Conservation (phyloP, 2,797 vertebrate species). For the Synanceia verrucosa region DNA sequence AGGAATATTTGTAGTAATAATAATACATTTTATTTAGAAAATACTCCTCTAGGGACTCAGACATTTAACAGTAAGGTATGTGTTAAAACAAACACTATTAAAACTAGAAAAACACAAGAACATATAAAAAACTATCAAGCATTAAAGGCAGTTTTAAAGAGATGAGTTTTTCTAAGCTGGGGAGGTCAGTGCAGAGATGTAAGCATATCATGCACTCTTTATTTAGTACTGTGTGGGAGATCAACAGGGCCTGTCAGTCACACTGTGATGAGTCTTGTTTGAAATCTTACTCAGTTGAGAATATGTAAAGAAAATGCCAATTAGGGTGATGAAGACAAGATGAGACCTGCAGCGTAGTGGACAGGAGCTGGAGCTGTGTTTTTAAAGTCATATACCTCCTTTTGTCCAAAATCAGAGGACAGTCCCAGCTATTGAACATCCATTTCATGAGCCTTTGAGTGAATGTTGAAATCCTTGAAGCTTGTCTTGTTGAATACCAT, state of each 20-base stretch:
- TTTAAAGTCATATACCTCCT: background rate
- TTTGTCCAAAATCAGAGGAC: too few relatives aligned
- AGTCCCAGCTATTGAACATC: background rate
- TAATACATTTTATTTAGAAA: too few relatives aligned
- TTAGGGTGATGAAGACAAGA: slow-evolving; percentile 47
- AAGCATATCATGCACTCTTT: background rate
- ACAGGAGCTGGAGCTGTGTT: background rate
- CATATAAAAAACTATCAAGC: background rate
- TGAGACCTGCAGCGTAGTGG: slow-evolving; percentile 20
- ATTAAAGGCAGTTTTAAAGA: too few relatives aligned
- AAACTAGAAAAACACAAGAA: background rate
- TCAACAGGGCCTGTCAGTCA: background rate
- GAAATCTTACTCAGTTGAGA: slow-evolving; percentile 16
- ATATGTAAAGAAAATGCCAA: slow-evolving; percentile 34
- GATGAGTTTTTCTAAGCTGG: too few relatives aligned
- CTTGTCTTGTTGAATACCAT: background rate
- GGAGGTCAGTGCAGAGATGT: too few relatives aligned
- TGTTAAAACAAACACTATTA: too few relatives aligned
- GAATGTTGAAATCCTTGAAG: background rate
- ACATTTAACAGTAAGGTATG: too few relatives aligned
- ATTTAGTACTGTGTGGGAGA: background rate
- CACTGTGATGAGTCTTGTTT: background rate
- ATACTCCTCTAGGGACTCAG: too few relatives aligned
- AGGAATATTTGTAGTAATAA: too few relatives aligned
- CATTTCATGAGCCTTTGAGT: background rate